phyloP scores from a whole-genome alignment of 2,888 invertebrate species.

The Nephrotoma appendiculata region DNA sequence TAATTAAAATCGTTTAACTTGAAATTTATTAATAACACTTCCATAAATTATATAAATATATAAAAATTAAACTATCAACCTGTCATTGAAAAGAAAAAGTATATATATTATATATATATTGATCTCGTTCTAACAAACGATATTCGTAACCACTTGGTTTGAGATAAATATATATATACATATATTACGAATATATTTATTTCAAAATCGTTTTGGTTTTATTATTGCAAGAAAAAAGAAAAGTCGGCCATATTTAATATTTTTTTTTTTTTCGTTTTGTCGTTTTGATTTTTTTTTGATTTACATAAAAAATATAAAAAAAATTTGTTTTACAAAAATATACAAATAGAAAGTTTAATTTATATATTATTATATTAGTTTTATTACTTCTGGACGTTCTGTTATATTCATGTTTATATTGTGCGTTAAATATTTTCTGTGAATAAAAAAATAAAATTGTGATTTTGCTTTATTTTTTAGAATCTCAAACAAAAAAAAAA shows the following conservation, averaged over 20 bases:
- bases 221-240: not conserved
- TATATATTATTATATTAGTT: not conserved
- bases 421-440: not conserved
- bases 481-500: not conserved
- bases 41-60: not conserved
- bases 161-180: not conserved
- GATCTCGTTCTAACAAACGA: not conserved
- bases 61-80: not conserved
- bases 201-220: not conserved
- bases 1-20: not conserved
- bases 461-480: not conserved
- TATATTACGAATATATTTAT: not conserved
- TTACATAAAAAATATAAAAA: not conserved
- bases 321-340: not conserved
- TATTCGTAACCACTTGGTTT: not conserved
- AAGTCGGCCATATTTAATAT: not conserved
- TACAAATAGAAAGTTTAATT: not conserved
- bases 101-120: not conserved
- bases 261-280: not conserved
- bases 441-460: not conserved
- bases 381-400: not conserved
- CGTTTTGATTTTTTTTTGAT: not conserved
- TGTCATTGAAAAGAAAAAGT: not conserved
- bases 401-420: not conserved
- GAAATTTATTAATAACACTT: not conserved